Conservation (phyloP, 2,797 vertebrate genomes). For the Xerus rutilus region DNA sequence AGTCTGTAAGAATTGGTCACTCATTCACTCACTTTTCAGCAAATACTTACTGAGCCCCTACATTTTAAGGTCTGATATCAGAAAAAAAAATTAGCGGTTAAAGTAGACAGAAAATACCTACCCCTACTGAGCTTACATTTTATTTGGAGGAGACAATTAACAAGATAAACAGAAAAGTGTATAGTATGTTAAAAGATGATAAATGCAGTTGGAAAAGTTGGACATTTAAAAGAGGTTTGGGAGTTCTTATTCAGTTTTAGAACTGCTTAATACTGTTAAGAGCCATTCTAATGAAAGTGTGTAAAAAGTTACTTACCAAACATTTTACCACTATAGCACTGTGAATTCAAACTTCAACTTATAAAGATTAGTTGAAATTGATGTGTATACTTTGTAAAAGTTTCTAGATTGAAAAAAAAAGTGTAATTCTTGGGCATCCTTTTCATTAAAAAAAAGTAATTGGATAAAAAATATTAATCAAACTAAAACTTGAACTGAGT, state of each 20-base stretch:
- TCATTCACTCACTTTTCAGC: constrained; percentile 19
- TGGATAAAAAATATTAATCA: constrained; percentile 29
- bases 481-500: constrained; percentile 1
- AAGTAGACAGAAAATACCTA: constrained; percentile 40
- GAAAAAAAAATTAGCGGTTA: not conserved
- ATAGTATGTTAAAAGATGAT: not conserved
- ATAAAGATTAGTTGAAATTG: constrained; percentile 53
- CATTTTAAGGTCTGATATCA: not conserved
- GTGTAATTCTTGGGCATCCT: not conserved
- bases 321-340: not conserved
- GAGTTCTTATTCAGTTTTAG: not conserved
- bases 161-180: not conserved
- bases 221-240: not conserved
- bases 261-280: not conserved
- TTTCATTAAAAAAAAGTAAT: constrained; percentile 46
- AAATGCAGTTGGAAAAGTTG: not conserved
- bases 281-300: not conserved
- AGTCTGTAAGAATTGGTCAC: constrained; percentile 17
- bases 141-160: constrained; percentile 10
- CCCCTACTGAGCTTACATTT: not conserved
- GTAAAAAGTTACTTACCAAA: constrained; percentile 17
- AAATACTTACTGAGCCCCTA: not conserved
- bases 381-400: constrained; percentile 14
- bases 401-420: constrained; percentile 54
- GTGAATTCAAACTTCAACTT: constrained; percentile 49